These are phyloP conservation scores for Chirona hameri DNA, from an alignment of 2,888 invertebrate species.

Conservation along the genomic window DNA sequence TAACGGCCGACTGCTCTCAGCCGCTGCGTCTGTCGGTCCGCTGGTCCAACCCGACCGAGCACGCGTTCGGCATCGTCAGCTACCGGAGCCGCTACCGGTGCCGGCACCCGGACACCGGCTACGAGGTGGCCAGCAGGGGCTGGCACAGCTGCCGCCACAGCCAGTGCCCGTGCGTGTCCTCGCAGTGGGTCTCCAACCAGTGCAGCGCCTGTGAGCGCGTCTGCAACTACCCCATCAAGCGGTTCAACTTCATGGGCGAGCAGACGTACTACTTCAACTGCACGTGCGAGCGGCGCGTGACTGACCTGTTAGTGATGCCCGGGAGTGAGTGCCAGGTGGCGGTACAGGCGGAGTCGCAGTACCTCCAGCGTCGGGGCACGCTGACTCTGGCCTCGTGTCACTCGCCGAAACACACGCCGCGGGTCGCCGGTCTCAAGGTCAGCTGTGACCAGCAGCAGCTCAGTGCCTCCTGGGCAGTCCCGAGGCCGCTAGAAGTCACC, in stretches of 20 bases:
- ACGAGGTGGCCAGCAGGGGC: neutral
- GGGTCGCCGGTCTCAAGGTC: neutral
- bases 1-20: neutral
- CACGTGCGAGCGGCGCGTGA: neutral
- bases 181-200: neutral
- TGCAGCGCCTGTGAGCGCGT: conserved; percentile 12
- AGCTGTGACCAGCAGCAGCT: neutral
- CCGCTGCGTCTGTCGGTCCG: neutral
- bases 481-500: neutral
- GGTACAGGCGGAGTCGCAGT: neutral
- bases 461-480: neutral
- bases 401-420: neutral
- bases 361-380: neutral
- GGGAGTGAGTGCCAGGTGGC: neutral
- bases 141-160: neutral
- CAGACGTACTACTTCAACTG: conserved; percentile 7
- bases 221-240: conserved; percentile 2
- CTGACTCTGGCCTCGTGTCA: neutral
- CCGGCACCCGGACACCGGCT: neutral
- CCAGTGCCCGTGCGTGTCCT: neutral
- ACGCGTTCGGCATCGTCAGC: conserved; percentile 13
- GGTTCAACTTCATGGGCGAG: neutral
- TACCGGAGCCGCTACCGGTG: neutral
- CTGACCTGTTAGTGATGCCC: neutral
- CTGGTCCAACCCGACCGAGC: neutral